Evolutionary conservation across 1,140 invertebrate genomes (phyloP), one percentile per base, ranked within the genome.

Genomic region (Drosophila pseudoobscura): DNA sequence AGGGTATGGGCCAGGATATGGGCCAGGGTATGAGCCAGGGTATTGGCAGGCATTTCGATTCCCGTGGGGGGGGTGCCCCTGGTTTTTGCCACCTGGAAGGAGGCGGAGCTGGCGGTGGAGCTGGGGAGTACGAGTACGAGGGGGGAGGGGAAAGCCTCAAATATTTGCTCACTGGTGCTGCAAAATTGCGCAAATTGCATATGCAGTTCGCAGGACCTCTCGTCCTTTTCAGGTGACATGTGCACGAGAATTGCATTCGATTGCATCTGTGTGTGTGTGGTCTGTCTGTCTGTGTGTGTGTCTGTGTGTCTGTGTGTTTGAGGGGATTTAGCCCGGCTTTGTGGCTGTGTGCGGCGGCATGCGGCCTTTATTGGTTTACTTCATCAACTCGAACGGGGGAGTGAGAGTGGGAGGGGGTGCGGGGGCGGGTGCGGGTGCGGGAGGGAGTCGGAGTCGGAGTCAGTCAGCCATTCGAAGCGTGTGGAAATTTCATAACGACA

Each of bases 141-240:
- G 8, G 13, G 41, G 6, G 29, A 9, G 49, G 1, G 20, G 26
- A 9, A 17, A 31, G 69, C 35, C 39, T 47, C 58, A 78, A 78
- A 85, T 84, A 84, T 77, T 73, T 84, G 80, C 54, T 75, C 80
- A 84, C 59, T 79, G 66, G 76, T 71, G 80, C 80, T 84, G 80
- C 80, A 84, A 80, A 84, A 85, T 84, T 84, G 79, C 60, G 66
- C 72, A 84, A 84, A 84, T 85, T 85, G 80, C 80, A 84, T 79
- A 72, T 57, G 74, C 41, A 44, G 54, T 31, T 66, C 17, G 57
- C 55, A 44, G 29, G 47, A 26, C 43, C 41, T 50, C 29, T 56
- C 45, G 49, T 65, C 50, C 74, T 56, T 80, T 82, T 83, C 79
- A 82, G 79, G 79, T 83, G 79, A 83, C 75, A 83, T 83, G 52